Conservation (phyloP, 2,888 invertebrate species). For the Blera fallax region DNA sequence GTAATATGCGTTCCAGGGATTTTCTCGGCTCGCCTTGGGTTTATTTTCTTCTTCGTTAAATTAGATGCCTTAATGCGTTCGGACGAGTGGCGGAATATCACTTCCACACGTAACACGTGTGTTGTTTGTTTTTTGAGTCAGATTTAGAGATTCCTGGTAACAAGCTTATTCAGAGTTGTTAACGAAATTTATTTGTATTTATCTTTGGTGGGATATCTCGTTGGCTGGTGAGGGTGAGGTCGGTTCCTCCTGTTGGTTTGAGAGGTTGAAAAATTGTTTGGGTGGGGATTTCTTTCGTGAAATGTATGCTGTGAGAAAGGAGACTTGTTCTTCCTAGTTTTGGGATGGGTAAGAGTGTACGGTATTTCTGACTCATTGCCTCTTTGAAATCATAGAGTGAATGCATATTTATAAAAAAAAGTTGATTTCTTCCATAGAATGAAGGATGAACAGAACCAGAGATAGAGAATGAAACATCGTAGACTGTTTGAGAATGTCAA, state of each 20-base stretch:
- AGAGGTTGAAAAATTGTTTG: background rate
- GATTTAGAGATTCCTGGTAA: slow-evolving; percentile 50
- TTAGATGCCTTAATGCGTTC: slow-evolving; percentile 58
- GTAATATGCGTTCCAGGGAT: slow-evolving; percentile 50
- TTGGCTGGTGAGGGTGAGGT: background rate
- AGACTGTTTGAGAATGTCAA: no score
- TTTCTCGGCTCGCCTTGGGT: slow-evolving; percentile 26
- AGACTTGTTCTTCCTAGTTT: background rate
- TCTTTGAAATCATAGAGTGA: no score
- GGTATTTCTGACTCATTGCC: background rate
- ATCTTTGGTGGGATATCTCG: slow-evolving; percentile 15
- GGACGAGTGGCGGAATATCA: slow-evolving; percentile 50
- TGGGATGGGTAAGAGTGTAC: background rate
- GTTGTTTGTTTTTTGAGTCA: slow-evolving; percentile 46
- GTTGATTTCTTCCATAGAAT: no score
- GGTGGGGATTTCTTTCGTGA: background rate
- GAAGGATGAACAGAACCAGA: no score
- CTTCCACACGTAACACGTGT: slow-evolving; percentile 45
- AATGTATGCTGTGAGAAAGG: background rate
- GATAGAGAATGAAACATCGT: no score
- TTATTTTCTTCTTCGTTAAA: slow-evolving; percentile 36
- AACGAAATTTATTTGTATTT: slow-evolving; percentile 49
- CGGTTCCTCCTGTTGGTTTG: background rate
- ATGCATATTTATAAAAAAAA: no score
- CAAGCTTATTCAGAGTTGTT: slow-evolving; percentile 34